phyloP scores from a whole-genome alignment of 2,113 vertebrate species.

The Alosa alosa region DNA sequence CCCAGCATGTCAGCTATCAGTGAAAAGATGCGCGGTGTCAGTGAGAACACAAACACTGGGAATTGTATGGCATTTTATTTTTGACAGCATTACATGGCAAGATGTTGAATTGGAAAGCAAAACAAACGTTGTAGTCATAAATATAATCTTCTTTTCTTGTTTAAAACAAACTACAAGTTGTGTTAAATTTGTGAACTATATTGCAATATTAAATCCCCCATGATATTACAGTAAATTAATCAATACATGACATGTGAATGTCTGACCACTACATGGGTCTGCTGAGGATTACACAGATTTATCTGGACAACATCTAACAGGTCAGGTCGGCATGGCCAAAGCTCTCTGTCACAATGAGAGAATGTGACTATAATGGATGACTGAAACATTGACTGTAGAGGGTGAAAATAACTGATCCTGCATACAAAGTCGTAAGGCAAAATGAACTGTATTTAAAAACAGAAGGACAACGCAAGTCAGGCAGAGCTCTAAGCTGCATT shows the following conservation, averaged over 20 bases:
- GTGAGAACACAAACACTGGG: constrained; percentile 41
- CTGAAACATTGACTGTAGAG: neutral
- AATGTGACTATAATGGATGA: neutral
- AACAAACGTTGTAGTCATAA: constrained; percentile 15
- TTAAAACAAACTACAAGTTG: constrained; percentile 8
- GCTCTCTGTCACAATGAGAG: neutral
- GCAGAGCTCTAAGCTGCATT: neutral
- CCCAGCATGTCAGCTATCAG: neutral
- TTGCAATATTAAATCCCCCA: constrained; percentile 10
- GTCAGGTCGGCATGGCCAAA: neutral
- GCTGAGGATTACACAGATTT: constrained; percentile 1
- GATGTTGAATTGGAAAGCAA: neutral
- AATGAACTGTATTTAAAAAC: neutral
- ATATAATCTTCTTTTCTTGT: constrained; percentile 6
- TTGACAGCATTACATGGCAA: constrained; percentile 55
- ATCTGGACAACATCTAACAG: constrained; percentile 12
- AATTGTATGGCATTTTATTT: constrained; percentile 70
- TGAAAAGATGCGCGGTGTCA: neutral
- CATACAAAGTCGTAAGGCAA: constrained; percentile 10
- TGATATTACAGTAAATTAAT: constrained; percentile 4
- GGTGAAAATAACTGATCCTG: neutral
- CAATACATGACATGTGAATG: constrained; percentile 9
- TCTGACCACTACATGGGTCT: neutral
- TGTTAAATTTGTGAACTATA: neutral
- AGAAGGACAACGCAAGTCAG: neutral